A percentile compares a stretch with the other conserved stretches of the same genome.
phyloP scores from a whole-genome alignment of 1,140 invertebrate genomes.

The Sinella curviseta region DNA sequence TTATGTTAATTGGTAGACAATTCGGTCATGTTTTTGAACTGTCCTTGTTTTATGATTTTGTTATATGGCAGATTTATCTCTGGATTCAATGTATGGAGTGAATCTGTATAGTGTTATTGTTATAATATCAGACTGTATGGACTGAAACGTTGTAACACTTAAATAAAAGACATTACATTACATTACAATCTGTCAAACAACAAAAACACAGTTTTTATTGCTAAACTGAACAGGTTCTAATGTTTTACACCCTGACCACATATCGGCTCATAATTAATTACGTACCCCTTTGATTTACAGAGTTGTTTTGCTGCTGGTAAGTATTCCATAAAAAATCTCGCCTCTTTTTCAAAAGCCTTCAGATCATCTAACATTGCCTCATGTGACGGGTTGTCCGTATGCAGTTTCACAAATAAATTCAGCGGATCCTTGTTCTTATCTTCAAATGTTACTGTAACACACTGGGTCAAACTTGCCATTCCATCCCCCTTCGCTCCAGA shows the following conservation, averaged over 20 bases:
- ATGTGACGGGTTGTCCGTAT: neutral
- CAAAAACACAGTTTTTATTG: neutral
- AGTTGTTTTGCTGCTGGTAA: neutral
- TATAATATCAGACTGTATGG: too few relatives aligned
- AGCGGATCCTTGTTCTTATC: neutral
- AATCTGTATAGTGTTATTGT: too few relatives aligned
- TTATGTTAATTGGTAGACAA: too few relatives aligned
- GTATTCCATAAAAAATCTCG: conserved; percentile 1
- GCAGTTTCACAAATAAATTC: conserved; percentile 1
- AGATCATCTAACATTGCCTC: neutral
- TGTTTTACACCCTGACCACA: neutral
- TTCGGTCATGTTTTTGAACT: too few relatives aligned
- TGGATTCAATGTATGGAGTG: too few relatives aligned
- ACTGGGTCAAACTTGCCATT: neutral
- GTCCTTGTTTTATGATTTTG: too few relatives aligned
- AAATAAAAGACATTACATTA: too few relatives aligned
- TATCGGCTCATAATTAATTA: neutral
- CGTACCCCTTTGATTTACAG: neutral
- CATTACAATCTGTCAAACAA: neutral
- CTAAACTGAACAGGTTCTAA: neutral
- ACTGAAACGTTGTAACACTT: too few relatives aligned
- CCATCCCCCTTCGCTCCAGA: neutral
- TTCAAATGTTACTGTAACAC: neutral
- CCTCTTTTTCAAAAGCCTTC: conserved; percentile 5
- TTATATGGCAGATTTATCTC: too few relatives aligned